Percentiles rank a stretch among this genome's conserved stretches.
Evolutionary conservation across 2,113 vertebrate genomes (phyloP).

Genomic region (Stegastes partitus): DNA sequence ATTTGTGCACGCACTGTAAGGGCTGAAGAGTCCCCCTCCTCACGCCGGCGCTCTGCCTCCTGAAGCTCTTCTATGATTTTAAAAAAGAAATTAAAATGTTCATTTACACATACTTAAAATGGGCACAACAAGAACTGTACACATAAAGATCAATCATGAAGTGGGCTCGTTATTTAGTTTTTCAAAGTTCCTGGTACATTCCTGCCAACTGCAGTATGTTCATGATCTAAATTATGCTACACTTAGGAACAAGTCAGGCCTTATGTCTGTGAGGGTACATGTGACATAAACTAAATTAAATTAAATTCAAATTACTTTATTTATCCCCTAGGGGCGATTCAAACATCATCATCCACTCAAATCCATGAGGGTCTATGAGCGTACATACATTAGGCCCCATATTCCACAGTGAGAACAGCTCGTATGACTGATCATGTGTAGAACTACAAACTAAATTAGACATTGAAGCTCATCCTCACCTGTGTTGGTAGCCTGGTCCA

Average conservation of each 20-base stretch:
- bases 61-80: slow-evolving; percentile 90
- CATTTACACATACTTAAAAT: too few relatives aligned
- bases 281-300: too few relatives aligned
- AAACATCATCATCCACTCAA: too few relatives aligned
- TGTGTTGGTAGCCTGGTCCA: slow-evolving; percentile 97
- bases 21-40: slow-evolving; percentile 91
- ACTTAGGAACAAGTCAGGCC: too few relatives aligned
- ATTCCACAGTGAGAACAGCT: not conserved
- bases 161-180: not conserved
- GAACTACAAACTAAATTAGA: not conserved
- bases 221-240: not conserved
- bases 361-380: too few relatives aligned
- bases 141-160: not conserved
- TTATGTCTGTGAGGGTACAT: too few relatives aligned
- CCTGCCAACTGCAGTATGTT: not conserved
- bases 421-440: not conserved
- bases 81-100: not conserved
- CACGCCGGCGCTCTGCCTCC: slow-evolving; percentile 93
- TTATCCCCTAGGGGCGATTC: too few relatives aligned
- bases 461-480: slow-evolving; percentile 78
- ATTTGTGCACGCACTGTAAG: slow-evolving; percentile 93
- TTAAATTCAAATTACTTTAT: too few relatives aligned
- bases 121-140: not conserved
- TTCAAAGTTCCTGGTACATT: not conserved
- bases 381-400: too few relatives aligned